Conservation (phyloP, 2,113 vertebrate genomes). For the Erythrocercus mccallii region DNA sequence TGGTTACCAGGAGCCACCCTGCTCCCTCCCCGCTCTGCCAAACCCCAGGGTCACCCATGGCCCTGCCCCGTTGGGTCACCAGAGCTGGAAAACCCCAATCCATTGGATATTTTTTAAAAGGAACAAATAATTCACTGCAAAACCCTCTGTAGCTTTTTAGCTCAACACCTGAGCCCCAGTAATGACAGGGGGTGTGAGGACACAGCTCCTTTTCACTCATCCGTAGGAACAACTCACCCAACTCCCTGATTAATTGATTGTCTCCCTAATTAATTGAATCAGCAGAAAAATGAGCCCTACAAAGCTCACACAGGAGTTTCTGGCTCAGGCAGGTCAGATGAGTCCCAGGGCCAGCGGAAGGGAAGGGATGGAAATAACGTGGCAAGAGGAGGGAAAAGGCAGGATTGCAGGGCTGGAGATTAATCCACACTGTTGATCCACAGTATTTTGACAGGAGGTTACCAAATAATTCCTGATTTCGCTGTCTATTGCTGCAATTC, state of each 20-base stretch:
- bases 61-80: not conserved
- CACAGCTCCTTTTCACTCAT: too few species aligned
- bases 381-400: not conserved
- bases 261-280: not conserved
- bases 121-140: not conserved
- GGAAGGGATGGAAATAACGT: not conserved
- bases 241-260: not conserved
- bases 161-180: not conserved
- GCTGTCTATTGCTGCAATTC: not conserved
- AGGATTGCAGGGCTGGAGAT: not conserved
- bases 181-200: fast-evolving
- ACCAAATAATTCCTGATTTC: not conserved
- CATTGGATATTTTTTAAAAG: not conserved
- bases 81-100: not conserved
- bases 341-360: not conserved
- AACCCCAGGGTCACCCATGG: not conserved
- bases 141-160: not conserved
- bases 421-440: fast-evolving
- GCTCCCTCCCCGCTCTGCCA: not conserved
- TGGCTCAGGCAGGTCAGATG: not conserved
- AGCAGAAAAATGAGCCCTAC: not conserved
- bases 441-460: not conserved
- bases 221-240: not conserved
- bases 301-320: not conserved
- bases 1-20: not conserved